Conservation (phyloP, 2,113 vertebrate species). For the Vombatus ursinus region DNA sequence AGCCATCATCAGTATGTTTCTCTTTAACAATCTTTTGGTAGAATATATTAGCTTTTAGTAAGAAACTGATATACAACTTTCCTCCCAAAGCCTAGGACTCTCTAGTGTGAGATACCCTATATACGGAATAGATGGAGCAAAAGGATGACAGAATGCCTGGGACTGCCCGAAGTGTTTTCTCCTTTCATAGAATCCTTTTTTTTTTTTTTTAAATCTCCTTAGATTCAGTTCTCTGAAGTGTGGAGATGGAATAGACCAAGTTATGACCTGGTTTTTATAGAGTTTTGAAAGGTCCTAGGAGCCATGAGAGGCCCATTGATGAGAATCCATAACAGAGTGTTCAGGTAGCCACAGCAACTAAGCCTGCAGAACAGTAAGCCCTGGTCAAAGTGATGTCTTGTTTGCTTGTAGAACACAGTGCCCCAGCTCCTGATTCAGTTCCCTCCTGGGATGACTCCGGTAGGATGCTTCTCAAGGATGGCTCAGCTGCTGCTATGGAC, state of each 20-base stretch:
- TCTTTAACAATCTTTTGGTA: background rate
- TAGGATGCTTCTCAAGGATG: background rate
- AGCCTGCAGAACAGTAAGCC: background rate
- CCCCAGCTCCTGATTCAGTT: background rate
- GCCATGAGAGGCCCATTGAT: background rate
- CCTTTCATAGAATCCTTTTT: background rate
- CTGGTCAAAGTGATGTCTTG: background rate
- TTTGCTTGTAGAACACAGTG: background rate
- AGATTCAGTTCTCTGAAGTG: background rate
- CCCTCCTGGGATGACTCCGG: background rate
- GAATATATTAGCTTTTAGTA: background rate
- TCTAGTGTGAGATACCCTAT: background rate
- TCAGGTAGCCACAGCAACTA: background rate
- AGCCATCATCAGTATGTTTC: background rate
- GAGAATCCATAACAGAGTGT: background rate
- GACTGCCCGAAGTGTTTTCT: background rate
- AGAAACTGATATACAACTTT: background rate
- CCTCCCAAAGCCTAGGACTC: background rate
- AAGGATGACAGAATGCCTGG: background rate
- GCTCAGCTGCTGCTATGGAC: background rate
- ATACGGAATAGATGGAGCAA: background rate
- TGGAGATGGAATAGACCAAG: background rate
- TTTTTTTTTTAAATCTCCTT: background rate
- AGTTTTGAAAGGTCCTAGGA: background rate
- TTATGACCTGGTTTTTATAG: background rate